A percentile compares a stretch with the other conserved stretches of the same genome.
These are phyloP conservation scores for Bombylius major DNA, from an alignment of 2,888 invertebrate species.

Conservation along the genomic window DNA sequence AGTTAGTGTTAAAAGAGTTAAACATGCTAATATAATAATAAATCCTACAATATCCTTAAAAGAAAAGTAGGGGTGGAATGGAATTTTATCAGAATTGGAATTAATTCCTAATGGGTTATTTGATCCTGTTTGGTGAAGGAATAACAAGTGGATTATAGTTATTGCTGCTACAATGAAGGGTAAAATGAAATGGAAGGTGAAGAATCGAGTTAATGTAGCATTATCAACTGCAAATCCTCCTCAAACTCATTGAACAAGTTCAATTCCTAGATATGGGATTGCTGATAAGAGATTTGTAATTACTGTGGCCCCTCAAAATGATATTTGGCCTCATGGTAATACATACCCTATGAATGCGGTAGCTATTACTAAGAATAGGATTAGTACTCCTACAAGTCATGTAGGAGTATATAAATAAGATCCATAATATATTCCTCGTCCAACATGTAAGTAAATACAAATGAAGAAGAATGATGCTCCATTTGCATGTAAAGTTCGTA, in stretches of 20 bases:
- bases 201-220: conserved; percentile 61
- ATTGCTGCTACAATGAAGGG: conserved; percentile 53
- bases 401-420: conserved; percentile 42
- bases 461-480: conserved; percentile 62
- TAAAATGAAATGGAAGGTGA: conserved; percentile 57
- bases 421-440: conserved; percentile 49
- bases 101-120: conserved; percentile 53
- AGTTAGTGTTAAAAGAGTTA: conserved; percentile 42
- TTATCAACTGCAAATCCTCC: conserved; percentile 64
- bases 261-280: conserved; percentile 52
- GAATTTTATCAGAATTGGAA: conserved; percentile 54
- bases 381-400: conserved; percentile 51
- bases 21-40: conserved; percentile 41
- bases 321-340: conserved; percentile 68
- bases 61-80: conserved; percentile 53
- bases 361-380: conserved; percentile 55
- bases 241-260: conserved; percentile 58
- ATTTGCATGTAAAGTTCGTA: conserved; percentile 55
- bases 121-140: conserved; percentile 54
- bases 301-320: conserved; percentile 68
- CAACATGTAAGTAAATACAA: conserved; percentile 54
- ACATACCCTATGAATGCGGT: conserved; percentile 65
- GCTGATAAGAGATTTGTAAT: conserved; percentile 64
- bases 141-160: conserved; percentile 50
- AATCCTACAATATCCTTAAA: conserved; percentile 52